Evolutionary conservation across 2,113 vertebrate species (phyloP), one percentile per base, ranked within the genome.

Genomic region (Passer domesticus): DNA sequence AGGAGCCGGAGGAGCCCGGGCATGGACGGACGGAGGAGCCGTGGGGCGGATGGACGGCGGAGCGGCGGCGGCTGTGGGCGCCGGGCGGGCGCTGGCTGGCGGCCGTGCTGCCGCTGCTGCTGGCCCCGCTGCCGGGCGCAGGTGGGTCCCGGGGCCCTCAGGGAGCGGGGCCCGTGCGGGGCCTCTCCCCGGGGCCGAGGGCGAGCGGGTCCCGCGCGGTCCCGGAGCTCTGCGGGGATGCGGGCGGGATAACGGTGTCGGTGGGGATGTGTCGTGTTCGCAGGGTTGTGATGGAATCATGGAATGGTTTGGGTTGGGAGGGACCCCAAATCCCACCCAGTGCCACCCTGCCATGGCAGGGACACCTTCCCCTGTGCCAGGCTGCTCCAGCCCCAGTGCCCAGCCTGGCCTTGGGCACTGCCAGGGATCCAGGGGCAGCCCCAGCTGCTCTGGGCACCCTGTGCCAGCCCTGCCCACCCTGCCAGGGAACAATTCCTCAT

Each of bases 321-420:
- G 19, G 19, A 13, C 28, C 39, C 5, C 0, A 44, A 0, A 77
- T 2, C 31, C 2, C 62, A 21, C 0, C 63, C 17, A 43, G 24
- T 25, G 2, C 31, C 53, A 50, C 2, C 46, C 46, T 15, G 55
- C 53, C 73, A 5, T 13, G 63, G 73, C 73, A 77, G 83, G 63
- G 63, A 44, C 83, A 31, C 17, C 73, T 60, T 0, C 37, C 73
- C 7, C 21, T 76, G 46, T 23, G 15, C 50, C 77, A 46, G 77
- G 41, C 28, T 37, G 27, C 41, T 70, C 35, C 60, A 44, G 39
- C 39, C 68, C 69, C 72, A 62, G 0, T 44, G 62, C 14, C 62
- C 73, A 86, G 0, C 11, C 73, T 52, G 83, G 73, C 63, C 53
- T 44, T 5, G 73, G 46, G 4, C 73, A 69, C 63, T 87, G 24